Evolutionary conservation across 2,113 vertebrate genomes (phyloP), one percentile per base, ranked within the genome.

Genomic region (Seriola quinqueradiata): DNA sequence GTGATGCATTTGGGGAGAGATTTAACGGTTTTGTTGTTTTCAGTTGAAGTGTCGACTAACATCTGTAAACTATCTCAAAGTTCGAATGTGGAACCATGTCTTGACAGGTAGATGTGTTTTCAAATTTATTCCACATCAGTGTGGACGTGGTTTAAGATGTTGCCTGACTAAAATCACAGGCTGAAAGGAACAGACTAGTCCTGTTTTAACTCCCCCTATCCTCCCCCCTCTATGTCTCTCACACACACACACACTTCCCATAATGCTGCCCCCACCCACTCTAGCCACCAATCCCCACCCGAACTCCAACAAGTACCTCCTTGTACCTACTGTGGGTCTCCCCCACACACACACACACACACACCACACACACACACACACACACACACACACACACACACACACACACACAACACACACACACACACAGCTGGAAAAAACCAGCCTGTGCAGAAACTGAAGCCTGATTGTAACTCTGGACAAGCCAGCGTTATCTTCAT

Each of bases 291-390:
- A 57, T 77, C 83, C 66, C 79, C 79, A 80, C 80, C 82, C 81
- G 0, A 67, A 75, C 57, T 78, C 58, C 74, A 73, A 74, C 90
- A 93, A 93, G 84, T 12, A 82, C 76, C 63, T 85, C 91, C 92
- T 93, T 93, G 91, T 93, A 84, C 83, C 75, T 75, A 59, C 72
- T 69, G 71, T 63, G 81, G 82, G 79, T 81, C 87, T 71, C 79
- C 85, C 77, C 83, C 70, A 52, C 72, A 77, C 72, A 50, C 69
- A 72, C 77, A 65, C 54, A 70, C 73, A 59, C 76, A 66, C 79
- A 71, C 79, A 77, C 65, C 48, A 70, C 75, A 68, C 57, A 67
- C 70, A 67, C 52, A 48, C 61, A 46, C 55, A 21, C 60, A 66
- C 50, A 46, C 60, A 44, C 54, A 28, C 72, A 82, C 72, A 81